Conservation (phyloP, 2,888 invertebrate genomes). For the Ochropleura plecta region DNA sequence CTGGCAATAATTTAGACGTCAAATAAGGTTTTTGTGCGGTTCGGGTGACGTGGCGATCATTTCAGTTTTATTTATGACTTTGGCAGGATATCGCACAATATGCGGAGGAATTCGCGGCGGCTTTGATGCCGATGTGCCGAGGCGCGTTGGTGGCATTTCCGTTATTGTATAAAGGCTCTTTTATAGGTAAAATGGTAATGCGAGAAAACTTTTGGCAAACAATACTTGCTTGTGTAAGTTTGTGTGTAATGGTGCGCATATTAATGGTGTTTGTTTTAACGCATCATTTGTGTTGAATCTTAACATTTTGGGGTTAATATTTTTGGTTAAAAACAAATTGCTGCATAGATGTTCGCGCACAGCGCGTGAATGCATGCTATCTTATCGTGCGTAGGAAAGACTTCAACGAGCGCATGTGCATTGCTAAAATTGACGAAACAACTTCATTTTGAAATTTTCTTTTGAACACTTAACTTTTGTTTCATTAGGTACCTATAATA, state of each 20-base stretch:
- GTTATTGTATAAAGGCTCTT: slow-evolving; percentile 79
- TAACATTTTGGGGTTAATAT: slow-evolving; percentile 3
- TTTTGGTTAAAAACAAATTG: background rate
- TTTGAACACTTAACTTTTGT: background rate
- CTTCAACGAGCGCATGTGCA: slow-evolving; percentile 78
- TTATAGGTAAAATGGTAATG: slow-evolving; percentile 61
- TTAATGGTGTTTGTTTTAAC: slow-evolving; percentile 42
- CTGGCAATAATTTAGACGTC: slow-evolving; percentile 91
- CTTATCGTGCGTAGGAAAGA: slow-evolving; percentile 73
- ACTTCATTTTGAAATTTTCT: background rate
- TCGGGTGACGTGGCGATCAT: slow-evolving; percentile 84
- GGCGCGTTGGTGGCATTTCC: slow-evolving; percentile 88
- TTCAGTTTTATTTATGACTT: slow-evolving; percentile 89
- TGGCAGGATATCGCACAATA: slow-evolving; percentile 84
- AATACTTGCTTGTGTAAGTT: slow-evolving; percentile 53
- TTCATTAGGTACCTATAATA: background rate
- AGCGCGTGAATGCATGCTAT: slow-evolving; percentile 15
- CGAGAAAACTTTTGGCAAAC: slow-evolving; percentile 56
- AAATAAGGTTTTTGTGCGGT: slow-evolving; percentile 85
- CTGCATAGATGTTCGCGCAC: background rate
- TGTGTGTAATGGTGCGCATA: slow-evolving; percentile 45
- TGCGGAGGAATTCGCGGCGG: slow-evolving; percentile 84
- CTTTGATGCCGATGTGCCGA: slow-evolving; percentile 80
- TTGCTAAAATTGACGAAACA: background rate
- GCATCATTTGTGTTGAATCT: background rate